These are phyloP conservation scores for Oenanthe melanoleuca DNA, from an alignment of 2,113 vertebrate genomes.

Conservation along the genomic window DNA sequence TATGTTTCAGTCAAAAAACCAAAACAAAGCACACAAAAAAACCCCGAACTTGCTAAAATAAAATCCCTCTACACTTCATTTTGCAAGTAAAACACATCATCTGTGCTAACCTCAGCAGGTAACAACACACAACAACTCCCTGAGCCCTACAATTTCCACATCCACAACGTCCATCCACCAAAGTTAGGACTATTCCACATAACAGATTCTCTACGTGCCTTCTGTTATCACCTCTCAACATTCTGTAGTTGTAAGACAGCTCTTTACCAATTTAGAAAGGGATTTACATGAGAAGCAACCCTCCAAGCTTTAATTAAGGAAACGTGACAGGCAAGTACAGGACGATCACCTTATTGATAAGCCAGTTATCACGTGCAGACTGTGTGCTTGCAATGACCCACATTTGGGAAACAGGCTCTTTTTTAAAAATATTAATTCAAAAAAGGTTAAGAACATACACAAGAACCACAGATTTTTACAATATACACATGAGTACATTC, in stretches of 20 bases:
- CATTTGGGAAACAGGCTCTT: background rate
- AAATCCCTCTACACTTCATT: background rate
- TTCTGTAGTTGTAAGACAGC: background rate
- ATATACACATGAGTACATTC: fast-evolving
- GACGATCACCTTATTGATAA: conserved; percentile 24
- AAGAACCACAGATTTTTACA: background rate
- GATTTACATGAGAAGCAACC: background rate
- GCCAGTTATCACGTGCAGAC: background rate
- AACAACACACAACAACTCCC: background rate
- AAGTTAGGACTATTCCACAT: background rate
- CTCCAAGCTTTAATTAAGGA: background rate
- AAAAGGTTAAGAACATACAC: background rate
- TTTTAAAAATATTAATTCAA: background rate
- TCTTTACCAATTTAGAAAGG: background rate
- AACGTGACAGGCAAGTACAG: background rate
- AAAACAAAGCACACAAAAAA: background rate
- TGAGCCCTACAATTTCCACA: background rate
- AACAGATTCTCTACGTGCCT: background rate
- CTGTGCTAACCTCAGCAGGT: background rate
- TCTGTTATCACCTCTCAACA: background rate
- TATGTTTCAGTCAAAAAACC: background rate
- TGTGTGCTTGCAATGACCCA: background rate
- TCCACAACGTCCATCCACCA: background rate
- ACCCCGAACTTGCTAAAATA: background rate
- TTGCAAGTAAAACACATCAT: background rate